phyloP scores from a whole-genome alignment of 2,113 vertebrate species.

The Lycaon pictus region DNA sequence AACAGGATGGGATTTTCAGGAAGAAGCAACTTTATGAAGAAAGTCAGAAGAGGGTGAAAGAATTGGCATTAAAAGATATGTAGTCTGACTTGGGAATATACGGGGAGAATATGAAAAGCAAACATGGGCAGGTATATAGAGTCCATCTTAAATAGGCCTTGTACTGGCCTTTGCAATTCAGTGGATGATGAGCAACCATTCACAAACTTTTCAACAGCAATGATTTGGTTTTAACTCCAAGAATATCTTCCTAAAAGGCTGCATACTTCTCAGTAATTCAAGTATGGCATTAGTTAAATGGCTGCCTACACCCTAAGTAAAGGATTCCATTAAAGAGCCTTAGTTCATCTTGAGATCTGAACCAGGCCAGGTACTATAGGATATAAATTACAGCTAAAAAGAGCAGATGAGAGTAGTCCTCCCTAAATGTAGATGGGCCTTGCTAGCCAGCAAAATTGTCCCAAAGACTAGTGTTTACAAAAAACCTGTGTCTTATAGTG shows the following conservation, averaged over 20 bases:
- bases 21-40: not conserved
- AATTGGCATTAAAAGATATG: not conserved
- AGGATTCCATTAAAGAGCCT: not conserved
- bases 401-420: not conserved
- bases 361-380: not conserved
- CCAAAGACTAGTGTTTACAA: not conserved
- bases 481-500: not conserved
- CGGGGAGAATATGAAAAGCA: not conserved
- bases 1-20: not conserved
- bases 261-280: conserved; percentile 50
- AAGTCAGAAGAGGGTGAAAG: not conserved
- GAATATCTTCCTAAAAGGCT: conserved; percentile 67
- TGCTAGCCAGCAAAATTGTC: not conserved
- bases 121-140: not conserved
- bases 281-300: not conserved
- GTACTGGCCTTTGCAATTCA: not conserved
- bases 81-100: not conserved
- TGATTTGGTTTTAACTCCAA: conserved; percentile 1
- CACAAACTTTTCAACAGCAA: not conserved
- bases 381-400: not conserved
- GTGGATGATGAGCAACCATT: no score
- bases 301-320: not conserved
- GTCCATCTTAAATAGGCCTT: not conserved
- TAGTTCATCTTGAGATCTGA: conserved; percentile 20
- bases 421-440: not conserved